Evolutionary conservation across 2,113 vertebrate species (phyloP).

Genomic region (Oryzias woworae): DNA sequence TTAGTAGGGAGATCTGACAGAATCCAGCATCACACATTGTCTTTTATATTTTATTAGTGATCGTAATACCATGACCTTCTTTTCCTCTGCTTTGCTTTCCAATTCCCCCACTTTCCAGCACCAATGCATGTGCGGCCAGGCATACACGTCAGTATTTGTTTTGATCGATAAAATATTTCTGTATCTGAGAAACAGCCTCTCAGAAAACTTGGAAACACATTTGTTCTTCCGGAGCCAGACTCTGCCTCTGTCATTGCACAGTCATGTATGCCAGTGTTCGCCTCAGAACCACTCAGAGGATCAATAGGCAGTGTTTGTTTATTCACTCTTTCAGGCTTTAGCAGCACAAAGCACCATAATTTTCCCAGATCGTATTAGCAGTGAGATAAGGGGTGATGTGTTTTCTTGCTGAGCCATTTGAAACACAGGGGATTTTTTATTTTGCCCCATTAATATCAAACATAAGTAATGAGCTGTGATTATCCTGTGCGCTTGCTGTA

Average conservation of each 20-base stretch:
- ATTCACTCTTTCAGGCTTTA: conserved; percentile 47
- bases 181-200: conserved; percentile 22
- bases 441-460: conserved; percentile 78
- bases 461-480: conserved; percentile 79
- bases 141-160: conserved; percentile 15
- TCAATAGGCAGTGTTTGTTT: conserved; percentile 60
- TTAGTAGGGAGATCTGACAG: conserved; percentile 67
- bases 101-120: conserved; percentile 32
- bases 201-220: conserved; percentile 15
- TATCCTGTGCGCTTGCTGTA: conserved; percentile 69
- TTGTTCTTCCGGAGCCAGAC: conserved; percentile 3
- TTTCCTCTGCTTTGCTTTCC: conserved; percentile 26
- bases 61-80: conserved; percentile 52
- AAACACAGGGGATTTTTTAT: conserved; percentile 74
- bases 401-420: conserved; percentile 64
- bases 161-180: conserved; percentile 35
- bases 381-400: conserved; percentile 50
- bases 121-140: conserved; percentile 4
- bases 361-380: conserved; percentile 66
- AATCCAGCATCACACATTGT: conserved; percentile 63
- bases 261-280: conserved; percentile 35
- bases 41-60: conserved; percentile 56
- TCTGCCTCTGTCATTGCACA: conserved; percentile 21
- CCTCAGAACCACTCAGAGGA: conserved; percentile 45
- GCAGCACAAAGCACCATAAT: conserved; percentile 65